phyloP scores from a whole-genome alignment of 2,888 invertebrate species.

The Nineta flava region DNA sequence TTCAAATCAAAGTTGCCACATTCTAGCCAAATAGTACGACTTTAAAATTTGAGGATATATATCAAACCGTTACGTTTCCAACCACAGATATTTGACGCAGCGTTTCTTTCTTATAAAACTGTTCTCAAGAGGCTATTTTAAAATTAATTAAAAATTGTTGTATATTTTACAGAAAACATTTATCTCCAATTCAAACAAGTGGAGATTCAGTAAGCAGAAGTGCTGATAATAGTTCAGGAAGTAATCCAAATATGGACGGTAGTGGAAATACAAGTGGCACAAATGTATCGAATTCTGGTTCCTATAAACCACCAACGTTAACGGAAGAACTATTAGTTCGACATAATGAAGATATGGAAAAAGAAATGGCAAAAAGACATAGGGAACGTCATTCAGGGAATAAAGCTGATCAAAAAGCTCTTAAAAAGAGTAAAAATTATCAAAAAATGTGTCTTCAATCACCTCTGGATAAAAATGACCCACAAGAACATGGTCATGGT shows the following conservation, averaged over 20 bases:
- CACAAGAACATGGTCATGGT: slow-evolving; percentile 28
- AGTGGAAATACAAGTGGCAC: slow-evolving; percentile 32
- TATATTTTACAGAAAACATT: slow-evolving; percentile 21
- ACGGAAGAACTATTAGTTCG: slow-evolving; percentile 44
- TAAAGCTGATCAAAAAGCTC: slow-evolving; percentile 24
- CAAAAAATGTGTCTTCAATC: neutral
- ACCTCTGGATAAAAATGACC: neutral
- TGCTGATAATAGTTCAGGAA: slow-evolving; percentile 41
- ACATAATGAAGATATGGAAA: slow-evolving; percentile 74
- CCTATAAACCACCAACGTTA: slow-evolving; percentile 34
- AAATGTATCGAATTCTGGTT: slow-evolving; percentile 24
- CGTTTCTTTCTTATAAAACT: no score
- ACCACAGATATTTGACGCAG: no score
- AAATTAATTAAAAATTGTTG: neutral
- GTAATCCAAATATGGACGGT: slow-evolving; percentile 37
- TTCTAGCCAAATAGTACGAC: no score
- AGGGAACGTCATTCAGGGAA: slow-evolving; percentile 38
- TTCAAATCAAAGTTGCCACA: no score
- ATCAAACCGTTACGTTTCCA: no score
- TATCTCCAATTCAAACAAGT: slow-evolving; percentile 34
- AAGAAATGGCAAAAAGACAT: slow-evolving; percentile 54
- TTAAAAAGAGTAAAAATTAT: neutral
- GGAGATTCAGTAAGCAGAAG: slow-evolving; percentile 41
- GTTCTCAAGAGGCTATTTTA: no score
- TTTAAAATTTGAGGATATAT: no score